phyloP scores from a whole-genome alignment of 2,113 vertebrate genomes.

The Sus scrofa region DNA sequence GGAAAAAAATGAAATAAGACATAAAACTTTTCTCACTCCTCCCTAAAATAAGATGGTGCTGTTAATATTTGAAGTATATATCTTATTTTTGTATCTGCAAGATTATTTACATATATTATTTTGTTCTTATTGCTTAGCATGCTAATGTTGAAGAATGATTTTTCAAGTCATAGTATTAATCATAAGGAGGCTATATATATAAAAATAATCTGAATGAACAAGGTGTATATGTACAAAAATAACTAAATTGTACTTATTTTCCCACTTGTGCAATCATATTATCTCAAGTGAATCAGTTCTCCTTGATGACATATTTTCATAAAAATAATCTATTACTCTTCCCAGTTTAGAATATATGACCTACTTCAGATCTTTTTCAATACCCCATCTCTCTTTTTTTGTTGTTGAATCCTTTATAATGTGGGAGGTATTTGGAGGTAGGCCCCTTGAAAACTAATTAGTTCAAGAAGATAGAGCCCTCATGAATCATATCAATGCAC shows the following conservation, averaged over 20 bases:
- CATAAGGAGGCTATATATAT: background rate
- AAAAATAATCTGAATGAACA: background rate
- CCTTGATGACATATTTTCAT: background rate
- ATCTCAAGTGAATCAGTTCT: background rate
- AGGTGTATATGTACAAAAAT: background rate
- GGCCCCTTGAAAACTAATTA: background rate
- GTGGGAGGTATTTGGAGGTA: background rate
- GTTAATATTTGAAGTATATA: background rate
- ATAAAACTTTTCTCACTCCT: background rate
- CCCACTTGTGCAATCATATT: background rate
- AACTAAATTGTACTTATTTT: background rate
- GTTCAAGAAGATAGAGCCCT: background rate
- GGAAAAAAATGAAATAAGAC: background rate
- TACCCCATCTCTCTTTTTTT: background rate
- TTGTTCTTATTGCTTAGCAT: no score
- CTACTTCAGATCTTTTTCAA: background rate
- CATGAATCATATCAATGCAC: background rate
- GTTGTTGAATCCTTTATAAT: background rate
- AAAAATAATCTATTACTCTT: background rate
- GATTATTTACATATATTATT: background rate
- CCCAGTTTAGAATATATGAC: background rate
- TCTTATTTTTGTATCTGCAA: constrained; percentile 1
- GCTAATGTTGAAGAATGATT: background rate
- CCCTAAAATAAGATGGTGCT: background rate
- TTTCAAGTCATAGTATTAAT: background rate